These are phyloP conservation scores for Ferdinandea cuprea DNA, from an alignment of 2,888 invertebrate genomes.

Conservation along the genomic window DNA sequence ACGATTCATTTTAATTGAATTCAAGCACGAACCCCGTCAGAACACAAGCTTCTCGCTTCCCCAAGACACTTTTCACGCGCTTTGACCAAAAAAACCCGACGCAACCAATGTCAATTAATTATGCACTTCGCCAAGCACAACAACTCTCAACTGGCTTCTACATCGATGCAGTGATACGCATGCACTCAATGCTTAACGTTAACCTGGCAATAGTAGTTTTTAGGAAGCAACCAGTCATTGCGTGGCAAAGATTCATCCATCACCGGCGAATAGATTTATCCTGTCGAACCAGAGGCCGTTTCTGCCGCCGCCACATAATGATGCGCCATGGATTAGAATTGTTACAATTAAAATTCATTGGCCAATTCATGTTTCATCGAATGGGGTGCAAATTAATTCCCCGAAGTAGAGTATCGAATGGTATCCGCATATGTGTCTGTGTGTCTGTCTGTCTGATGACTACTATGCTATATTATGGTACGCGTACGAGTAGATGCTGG, in stretches of 20 bases:
- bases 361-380: conserved; percentile 72
- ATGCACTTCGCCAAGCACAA: conserved; percentile 52
- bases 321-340: conserved; percentile 70
- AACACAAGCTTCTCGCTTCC: conserved; percentile 61
- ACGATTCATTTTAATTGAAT: conserved; percentile 73
- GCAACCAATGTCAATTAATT: conserved; percentile 65
- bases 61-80: conserved; percentile 70
- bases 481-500: background rate
- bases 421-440: conserved; percentile 21
- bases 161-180: conserved; percentile 48
- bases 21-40: conserved; percentile 67
- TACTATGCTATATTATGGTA: conserved; percentile 5
- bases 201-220: conserved; percentile 38
- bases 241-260: conserved; percentile 73
- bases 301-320: conserved; percentile 60
- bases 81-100: conserved; percentile 50
- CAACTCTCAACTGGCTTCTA: conserved; percentile 19
- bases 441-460: too few relatives aligned
- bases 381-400: conserved; percentile 72
- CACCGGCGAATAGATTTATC: conserved; percentile 54
- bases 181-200: conserved; percentile 1
- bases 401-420: background rate
- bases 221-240: conserved; percentile 64
- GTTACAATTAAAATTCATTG: conserved; percentile 75
- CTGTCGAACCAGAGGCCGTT: conserved; percentile 12